Conservation (phyloP, 2,113 vertebrate genomes). For the Trematomus loennbergii region DNA sequence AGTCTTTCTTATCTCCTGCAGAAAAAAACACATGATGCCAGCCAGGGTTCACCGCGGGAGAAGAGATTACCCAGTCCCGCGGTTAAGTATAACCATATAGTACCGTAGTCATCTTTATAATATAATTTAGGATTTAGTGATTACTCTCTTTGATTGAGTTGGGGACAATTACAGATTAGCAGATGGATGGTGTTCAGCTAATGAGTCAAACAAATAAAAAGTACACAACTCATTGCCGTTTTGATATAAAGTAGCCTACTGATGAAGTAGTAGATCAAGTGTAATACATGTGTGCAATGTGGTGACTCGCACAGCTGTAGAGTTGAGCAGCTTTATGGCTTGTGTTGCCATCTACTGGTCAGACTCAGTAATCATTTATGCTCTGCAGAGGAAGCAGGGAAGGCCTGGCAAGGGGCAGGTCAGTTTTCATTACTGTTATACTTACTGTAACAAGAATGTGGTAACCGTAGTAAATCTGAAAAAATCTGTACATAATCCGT, state of each 20-base stretch:
- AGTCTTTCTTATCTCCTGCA: slow-evolving; percentile 27
- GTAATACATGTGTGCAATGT: neutral
- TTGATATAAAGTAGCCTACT: neutral
- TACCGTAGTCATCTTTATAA: too few species aligned
- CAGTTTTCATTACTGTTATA: neutral
- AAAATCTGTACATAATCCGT: neutral
- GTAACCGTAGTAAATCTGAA: neutral
- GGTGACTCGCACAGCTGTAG: neutral
- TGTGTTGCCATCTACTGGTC: slow-evolving; percentile 37
- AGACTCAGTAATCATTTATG: too few species aligned
- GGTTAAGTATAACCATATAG: too few species aligned
- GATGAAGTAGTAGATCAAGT: neutral
- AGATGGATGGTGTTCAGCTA: neutral
- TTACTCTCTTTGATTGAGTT: neutral
- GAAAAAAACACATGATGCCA: neutral
- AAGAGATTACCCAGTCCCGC: too few species aligned
- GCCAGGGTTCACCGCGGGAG: neutral
- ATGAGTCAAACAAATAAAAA: neutral
- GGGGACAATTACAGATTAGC: neutral
- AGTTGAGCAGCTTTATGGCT: neutral
- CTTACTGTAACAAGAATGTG: neutral
- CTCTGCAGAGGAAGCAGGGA: neutral
- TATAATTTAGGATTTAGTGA: neutral
- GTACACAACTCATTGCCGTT: neutral
- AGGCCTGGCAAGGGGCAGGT: neutral